A percentile compares a stretch with the other conserved stretches of the same genome.
Evolutionary conservation across 1,140 invertebrate species (phyloP).

Genomic region (Saccostrea glomerata): DNA sequence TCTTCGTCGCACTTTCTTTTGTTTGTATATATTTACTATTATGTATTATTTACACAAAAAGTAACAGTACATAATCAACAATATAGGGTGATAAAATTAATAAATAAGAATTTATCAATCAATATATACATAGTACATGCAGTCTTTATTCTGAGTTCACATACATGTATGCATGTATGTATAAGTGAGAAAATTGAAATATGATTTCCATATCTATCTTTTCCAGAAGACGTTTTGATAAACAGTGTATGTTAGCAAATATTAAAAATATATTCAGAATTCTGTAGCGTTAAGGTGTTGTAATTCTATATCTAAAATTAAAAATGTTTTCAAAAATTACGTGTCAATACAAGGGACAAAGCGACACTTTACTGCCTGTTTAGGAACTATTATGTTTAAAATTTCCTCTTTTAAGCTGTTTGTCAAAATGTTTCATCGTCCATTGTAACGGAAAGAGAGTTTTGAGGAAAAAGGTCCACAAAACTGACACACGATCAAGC

Average conservation of each 20-base stretch:
- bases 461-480: not conserved
- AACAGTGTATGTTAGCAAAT: not conserved
- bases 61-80: not conserved
- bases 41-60: not conserved
- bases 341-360: not conserved
- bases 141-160: not conserved
- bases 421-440: not conserved
- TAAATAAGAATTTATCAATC: not conserved
- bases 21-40: slow-evolving; percentile 3
- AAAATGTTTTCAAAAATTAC: not conserved
- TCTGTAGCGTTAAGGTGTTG: not conserved
- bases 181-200: not conserved
- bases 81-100: not conserved
- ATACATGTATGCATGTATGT: not conserved
- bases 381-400: slow-evolving; percentile 8
- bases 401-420: slow-evolving; percentile 17
- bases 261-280: not conserved
- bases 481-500: not conserved
- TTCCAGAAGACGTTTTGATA: not conserved
- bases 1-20: slow-evolving; percentile 11
- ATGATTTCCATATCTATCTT: not conserved
- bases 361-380: not conserved
- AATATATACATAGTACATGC: not conserved
- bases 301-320: not conserved
- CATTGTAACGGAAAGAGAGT: slow-evolving; percentile 19